Evolutionary conservation across 2,113 vertebrate genomes (phyloP).

Genomic region (Anhinga rufa): DNA sequence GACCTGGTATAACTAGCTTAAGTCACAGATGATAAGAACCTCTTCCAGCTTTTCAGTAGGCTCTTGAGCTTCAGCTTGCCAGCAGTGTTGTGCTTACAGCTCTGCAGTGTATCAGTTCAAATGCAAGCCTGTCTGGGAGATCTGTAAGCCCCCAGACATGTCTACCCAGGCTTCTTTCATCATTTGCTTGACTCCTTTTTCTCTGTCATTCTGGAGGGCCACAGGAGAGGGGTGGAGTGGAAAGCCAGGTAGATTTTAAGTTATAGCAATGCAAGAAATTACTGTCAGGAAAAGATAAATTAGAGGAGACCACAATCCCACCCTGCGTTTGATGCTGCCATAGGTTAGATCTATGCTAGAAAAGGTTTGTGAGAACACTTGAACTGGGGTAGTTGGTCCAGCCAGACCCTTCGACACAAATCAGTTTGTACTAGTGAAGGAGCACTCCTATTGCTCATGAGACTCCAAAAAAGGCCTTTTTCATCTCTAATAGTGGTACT

Average conservation of each 20-base stretch:
- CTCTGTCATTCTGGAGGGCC: neutral
- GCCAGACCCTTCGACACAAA: neutral
- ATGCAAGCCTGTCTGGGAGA: neutral
- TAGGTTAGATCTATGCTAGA: neutral
- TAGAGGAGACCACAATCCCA: neutral
- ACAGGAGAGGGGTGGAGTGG: fast-evolving
- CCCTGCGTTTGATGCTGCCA: neutral
- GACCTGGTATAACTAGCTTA: neutral
- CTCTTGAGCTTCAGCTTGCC: neutral
- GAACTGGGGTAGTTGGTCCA: neutral
- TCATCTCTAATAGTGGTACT: neutral
- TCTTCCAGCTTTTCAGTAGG: neutral
- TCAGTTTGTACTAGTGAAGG: neutral
- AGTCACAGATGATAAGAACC: neutral
- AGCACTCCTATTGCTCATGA: neutral
- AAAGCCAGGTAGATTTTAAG: neutral
- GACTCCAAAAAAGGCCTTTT: neutral
- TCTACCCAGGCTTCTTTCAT: neutral
- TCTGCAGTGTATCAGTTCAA: neutral
- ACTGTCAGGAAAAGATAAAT: neutral
- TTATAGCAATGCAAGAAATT: neutral
- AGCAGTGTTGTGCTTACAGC: neutral
- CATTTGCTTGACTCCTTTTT: neutral
- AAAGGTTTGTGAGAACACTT: neutral
- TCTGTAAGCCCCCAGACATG: neutral